These are phyloP conservation scores for Xyrauchen texanus DNA, from an alignment of 2,113 vertebrate species.

Conservation along the genomic window DNA sequence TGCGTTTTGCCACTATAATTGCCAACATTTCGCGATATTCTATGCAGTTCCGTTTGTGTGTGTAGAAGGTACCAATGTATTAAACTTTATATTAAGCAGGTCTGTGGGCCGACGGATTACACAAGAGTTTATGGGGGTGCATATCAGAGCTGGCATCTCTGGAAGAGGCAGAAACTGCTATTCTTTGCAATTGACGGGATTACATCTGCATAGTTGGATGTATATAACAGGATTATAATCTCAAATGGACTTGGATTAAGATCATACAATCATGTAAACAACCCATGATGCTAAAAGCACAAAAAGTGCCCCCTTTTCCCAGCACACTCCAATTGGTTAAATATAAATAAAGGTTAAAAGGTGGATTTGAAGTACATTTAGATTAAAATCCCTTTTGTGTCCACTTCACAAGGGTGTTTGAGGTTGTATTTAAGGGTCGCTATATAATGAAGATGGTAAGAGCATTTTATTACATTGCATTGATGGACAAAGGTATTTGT, in stretches of 20 bases:
- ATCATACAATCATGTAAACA: slow-evolving; percentile 50
- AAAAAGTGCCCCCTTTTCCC: too few relatives aligned
- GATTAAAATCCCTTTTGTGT: slow-evolving; percentile 45
- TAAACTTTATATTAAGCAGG: slow-evolving; percentile 35
- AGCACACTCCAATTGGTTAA: too few relatives aligned
- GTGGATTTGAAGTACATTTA: slow-evolving; percentile 40
- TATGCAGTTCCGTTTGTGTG: neutral
- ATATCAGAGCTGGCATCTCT: slow-evolving; percentile 13
- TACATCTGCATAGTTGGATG: slow-evolving; percentile 60
- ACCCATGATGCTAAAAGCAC: slow-evolving; percentile 24
- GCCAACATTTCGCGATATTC: slow-evolving; percentile 16
- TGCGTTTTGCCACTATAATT: slow-evolving; percentile 52
- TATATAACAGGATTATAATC: slow-evolving; percentile 73
- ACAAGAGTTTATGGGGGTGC: slow-evolving; percentile 12
- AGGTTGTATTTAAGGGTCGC: too few relatives aligned
- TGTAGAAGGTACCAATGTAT: neutral
- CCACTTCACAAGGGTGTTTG: neutral
- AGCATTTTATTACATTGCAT: neutral
- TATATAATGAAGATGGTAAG: neutral
- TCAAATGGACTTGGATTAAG: slow-evolving; percentile 56
- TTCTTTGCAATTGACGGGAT: slow-evolving; percentile 64
- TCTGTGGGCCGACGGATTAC: slow-evolving; percentile 29
- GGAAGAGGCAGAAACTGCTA: neutral
- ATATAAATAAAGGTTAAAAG: slow-evolving; percentile 43
- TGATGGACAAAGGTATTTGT: slow-evolving; percentile 11